A percentile compares a stretch with the other conserved stretches of the same genome.
Conservation (phyloP, 2,113 vertebrate genomes). For the Todiramphus chloris region DNA sequence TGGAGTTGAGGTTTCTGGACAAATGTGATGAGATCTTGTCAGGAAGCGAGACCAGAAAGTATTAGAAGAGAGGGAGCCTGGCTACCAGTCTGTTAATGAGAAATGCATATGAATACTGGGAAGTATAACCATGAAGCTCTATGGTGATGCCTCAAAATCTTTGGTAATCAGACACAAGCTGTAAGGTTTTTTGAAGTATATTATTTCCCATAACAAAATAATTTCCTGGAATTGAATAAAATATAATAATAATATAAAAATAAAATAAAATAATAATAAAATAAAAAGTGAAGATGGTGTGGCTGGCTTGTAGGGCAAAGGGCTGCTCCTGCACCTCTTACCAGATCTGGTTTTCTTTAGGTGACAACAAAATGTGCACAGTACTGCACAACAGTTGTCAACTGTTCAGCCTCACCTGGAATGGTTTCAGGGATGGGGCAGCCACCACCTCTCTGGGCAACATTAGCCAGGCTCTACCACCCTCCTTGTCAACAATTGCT, state of each 20-base stretch:
- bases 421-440: neutral
- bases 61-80: too few species aligned
- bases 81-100: too few species aligned
- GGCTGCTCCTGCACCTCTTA: neutral
- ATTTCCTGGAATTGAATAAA: neutral
- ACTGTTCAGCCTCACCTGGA: neutral
- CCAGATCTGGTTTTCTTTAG: neutral
- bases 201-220: neutral
- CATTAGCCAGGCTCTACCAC: neutral
- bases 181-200: neutral
- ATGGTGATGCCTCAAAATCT: too few species aligned
- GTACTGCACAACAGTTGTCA: neutral
- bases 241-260: too few species aligned
- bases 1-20: too few species aligned
- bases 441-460: neutral
- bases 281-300: neutral
- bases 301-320: neutral
- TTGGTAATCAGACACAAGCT: neutral
- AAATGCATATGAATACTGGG: too few species aligned
- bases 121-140: too few species aligned
- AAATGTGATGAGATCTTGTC: too few species aligned
- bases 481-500: neutral
- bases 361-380: neutral
- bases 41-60: too few species aligned
- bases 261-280: too few species aligned